These are phyloP conservation scores for Heliconius aoede DNA, from an alignment of 2,888 invertebrate genomes.

Conservation along the genomic window DNA sequence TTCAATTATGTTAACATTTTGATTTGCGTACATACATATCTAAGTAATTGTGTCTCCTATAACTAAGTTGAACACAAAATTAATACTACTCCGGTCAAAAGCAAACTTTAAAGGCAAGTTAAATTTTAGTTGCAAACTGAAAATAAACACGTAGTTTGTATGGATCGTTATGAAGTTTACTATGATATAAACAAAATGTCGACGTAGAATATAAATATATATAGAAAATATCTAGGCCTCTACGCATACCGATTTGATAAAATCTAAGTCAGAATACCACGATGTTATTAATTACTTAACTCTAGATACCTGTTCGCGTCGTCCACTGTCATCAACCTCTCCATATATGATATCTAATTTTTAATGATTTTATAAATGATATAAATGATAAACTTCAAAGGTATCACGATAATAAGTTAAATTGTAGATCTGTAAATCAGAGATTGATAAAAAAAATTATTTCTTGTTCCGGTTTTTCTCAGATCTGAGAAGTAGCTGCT, in stretches of 20 bases:
- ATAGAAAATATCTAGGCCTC: neutral
- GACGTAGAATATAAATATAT: neutral
- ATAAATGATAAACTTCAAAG: no score
- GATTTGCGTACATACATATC: neutral
- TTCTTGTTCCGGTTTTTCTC: neutral
- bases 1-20: neutral
- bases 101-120: constrained; percentile 34
- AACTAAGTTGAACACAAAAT: constrained; percentile 19
- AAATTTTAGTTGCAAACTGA: constrained; percentile 38
- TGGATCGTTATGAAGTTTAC: constrained; percentile 20
- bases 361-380: no score
- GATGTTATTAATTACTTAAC: no score
- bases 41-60: neutral
- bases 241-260: neutral
- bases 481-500: neutral
- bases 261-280: no score
- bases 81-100: constrained; percentile 31
- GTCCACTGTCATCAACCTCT: no score
- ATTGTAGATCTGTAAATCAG: neutral
- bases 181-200: constrained; percentile 7
- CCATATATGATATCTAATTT: no score
- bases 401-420: no score
- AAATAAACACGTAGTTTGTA: constrained; percentile 35
- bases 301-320: no score
- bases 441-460: neutral